Conservation (phyloP, 2,888 invertebrate species). For the Megamerina dolium region DNA sequence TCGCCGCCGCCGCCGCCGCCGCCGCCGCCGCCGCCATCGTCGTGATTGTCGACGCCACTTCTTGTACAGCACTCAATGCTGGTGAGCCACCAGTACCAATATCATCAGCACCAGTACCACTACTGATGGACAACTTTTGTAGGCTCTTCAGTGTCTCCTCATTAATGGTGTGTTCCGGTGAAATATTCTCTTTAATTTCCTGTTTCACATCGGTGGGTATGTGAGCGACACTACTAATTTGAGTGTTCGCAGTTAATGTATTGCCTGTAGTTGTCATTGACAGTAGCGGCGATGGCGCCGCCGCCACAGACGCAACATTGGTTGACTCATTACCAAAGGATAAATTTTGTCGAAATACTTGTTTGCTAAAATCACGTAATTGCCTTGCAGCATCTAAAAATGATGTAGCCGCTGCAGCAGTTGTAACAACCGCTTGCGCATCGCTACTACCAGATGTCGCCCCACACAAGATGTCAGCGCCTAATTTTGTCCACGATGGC, state of each 20-base stretch:
- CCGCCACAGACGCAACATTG: conserved; percentile 13
- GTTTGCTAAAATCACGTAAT: conserved; percentile 42
- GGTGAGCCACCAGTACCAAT: no score
- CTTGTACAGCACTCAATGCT: no score
- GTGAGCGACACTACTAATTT: conserved; percentile 39
- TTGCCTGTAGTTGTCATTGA: conserved; percentile 2
- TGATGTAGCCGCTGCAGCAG: conserved; percentile 29
- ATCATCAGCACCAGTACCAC: no score
- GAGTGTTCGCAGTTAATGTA: neutral
- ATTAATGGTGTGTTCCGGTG: conserved; percentile 56
- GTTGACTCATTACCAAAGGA: conserved; percentile 34
- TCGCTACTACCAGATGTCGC: conserved; percentile 18
- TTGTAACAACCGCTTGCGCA: conserved; percentile 18
- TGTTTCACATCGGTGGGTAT: conserved; percentile 55
- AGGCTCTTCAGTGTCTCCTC: conserved; percentile 37
- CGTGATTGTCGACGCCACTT: no score
- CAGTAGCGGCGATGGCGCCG: conserved; percentile 13
- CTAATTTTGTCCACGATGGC: conserved; percentile 27
- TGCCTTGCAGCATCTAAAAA: conserved; percentile 45
- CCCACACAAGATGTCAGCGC: conserved; percentile 26
- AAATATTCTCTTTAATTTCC: conserved; percentile 59
- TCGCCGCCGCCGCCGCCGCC: conserved; percentile 17
- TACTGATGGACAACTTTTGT: conserved; percentile 39
- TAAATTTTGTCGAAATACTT: conserved; percentile 46
- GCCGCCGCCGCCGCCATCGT: conserved; percentile 25